Conservation (phyloP, 35 echinoderm and acorn worm species). For the Anneissia japonica region DNA sequence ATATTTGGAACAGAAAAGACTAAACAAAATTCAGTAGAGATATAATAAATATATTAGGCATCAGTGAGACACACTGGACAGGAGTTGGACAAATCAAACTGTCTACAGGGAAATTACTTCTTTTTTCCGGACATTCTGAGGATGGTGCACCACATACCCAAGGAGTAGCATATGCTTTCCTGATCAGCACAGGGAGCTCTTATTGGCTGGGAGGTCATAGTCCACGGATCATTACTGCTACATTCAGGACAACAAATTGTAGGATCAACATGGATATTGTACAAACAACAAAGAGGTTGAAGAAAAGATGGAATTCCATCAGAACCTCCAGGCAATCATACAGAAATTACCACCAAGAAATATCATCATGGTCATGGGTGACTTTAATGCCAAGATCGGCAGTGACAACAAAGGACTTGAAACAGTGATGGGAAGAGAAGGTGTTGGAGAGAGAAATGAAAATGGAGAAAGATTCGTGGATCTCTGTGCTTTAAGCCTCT, state of each 20-base stretch:
- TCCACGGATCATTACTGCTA: constrained; percentile 19
- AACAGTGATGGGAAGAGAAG: constrained; percentile 25
- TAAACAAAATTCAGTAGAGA: neutral
- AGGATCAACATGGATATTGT: constrained; percentile 19
- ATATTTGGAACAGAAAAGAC: constrained; percentile 4
- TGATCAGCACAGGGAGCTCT: constrained; percentile 22
- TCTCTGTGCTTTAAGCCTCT: neutral
- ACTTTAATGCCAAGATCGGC: constrained; percentile 24
- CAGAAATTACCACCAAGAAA: neutral
- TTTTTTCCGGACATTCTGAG: neutral
- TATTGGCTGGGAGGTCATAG: constrained; percentile 10
- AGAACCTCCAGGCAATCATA: neutral
- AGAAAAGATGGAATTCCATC: constrained; percentile 4
- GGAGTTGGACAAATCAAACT: neutral
- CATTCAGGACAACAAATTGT: constrained; percentile 1
- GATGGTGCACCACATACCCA: constrained; percentile 6
- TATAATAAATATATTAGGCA: neutral
- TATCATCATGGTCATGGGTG: constrained; percentile 13
- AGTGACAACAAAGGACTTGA: constrained; percentile 9
- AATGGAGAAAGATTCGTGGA: constrained; percentile 17
- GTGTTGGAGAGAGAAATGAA: constrained; percentile 2
- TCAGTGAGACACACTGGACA: constrained; percentile 2
- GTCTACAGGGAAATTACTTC: constrained; percentile 3
- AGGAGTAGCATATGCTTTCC: too few relatives aligned
- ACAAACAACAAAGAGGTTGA: constrained; percentile 7